A percentile compares a stretch with the other conserved stretches of the same genome.
phyloP scores from a whole-genome alignment of 1,140 invertebrate species.

The Cherax quadricarinatus region DNA sequence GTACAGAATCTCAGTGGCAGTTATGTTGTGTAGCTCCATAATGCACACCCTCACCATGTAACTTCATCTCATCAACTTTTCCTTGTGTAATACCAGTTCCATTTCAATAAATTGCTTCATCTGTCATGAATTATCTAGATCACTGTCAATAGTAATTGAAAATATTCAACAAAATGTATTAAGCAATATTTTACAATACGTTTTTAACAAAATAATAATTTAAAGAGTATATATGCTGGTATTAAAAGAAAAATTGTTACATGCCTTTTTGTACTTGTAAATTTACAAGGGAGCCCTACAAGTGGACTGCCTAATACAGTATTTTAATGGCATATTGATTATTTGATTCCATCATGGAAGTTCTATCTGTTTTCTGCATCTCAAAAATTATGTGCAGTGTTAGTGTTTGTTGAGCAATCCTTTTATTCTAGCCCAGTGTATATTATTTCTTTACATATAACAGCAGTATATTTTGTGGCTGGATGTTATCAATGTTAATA shows the following conservation, averaged over 20 bases:
- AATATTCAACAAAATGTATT: not conserved
- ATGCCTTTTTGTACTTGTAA: not conserved
- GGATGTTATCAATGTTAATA: too few relatives aligned
- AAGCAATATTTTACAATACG: not conserved
- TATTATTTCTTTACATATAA: too few relatives aligned
- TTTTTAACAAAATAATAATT: too few relatives aligned
- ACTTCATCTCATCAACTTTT: not conserved
- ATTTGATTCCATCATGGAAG: too few relatives aligned
- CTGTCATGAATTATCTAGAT: not conserved
- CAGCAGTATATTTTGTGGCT: too few relatives aligned
- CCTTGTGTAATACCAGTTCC: slow-evolving; percentile 24
- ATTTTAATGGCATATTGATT: not conserved
- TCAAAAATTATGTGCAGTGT: not conserved
- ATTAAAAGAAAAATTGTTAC: not conserved
- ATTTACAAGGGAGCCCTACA: not conserved
- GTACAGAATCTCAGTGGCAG: too few relatives aligned
- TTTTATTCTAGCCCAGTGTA: too few relatives aligned
- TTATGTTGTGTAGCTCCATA: slow-evolving; percentile 9
- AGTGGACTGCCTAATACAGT: not conserved
- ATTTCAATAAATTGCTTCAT: not conserved
- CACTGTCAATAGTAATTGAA: not conserved
- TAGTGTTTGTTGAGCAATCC: not conserved
- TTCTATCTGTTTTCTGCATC: too few relatives aligned
- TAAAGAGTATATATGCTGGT: too few relatives aligned
- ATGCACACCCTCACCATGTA: slow-evolving; percentile 23